Evolutionary conservation across 2,797 vertebrate genomes (phyloP).

Genomic region (Urophycis tenuis): DNA sequence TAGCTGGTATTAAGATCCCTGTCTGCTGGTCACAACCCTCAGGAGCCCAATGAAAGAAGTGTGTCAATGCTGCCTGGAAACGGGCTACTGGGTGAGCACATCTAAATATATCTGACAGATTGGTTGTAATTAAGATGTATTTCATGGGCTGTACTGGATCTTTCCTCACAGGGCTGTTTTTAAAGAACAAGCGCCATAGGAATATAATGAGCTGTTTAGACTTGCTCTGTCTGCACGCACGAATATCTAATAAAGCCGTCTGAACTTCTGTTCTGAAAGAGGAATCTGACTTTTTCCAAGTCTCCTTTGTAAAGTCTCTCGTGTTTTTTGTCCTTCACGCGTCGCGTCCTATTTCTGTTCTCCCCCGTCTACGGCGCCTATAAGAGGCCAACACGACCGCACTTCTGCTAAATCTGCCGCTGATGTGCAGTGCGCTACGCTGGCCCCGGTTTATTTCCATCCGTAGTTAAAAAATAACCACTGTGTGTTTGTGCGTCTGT

Average conservation of each 20-base stretch:
- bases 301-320: background rate
- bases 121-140: background rate
- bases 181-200: background rate
- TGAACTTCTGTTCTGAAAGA: background rate
- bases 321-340: background rate
- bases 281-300: background rate
- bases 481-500: conserved; percentile 24
- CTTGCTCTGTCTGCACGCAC: background rate
- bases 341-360: background rate
- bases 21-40: background rate
- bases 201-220: background rate
- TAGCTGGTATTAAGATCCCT: background rate
- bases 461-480: no score
- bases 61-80: background rate
- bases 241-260: background rate
- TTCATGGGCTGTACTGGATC: background rate
- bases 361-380: background rate
- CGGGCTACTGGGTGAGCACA: background rate
- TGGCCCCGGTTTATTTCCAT: background rate
- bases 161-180: background rate
- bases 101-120: background rate
- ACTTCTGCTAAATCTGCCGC: background rate
- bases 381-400: background rate
- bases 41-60: background rate
- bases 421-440: background rate